Evolutionary conservation across 2,888 invertebrate genomes (phyloP).

Genomic region (Drosophila phalerata): DNA sequence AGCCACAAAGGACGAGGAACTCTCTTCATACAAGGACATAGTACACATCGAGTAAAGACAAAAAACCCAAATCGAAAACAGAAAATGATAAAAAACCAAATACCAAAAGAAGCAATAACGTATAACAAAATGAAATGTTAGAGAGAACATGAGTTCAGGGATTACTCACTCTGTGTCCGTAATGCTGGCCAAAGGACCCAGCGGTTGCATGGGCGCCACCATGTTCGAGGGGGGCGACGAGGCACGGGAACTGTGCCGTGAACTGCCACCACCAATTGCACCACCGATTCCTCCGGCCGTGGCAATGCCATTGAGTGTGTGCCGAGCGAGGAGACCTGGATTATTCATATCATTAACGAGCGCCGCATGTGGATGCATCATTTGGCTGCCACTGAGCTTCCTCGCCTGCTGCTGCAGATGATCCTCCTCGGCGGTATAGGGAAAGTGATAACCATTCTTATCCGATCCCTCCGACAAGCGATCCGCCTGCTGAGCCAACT

Average conservation of each 20-base stretch:
- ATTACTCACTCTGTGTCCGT: slow-evolving; percentile 89
- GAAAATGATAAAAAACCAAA: slow-evolving; percentile 12
- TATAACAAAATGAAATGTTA: slow-evolving; percentile 5
- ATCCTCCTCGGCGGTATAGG: slow-evolving; percentile 94
- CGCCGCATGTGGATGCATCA: slow-evolving; percentile 61
- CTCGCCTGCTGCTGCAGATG: slow-evolving; percentile 86
- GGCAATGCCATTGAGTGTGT: slow-evolving; percentile 74
- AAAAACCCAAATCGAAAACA: slow-evolving; percentile 4
- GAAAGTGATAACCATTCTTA: slow-evolving; percentile 93
- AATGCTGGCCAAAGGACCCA: slow-evolving; percentile 88
- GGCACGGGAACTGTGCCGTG: slow-evolving; percentile 84
- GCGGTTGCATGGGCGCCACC: slow-evolving; percentile 87
- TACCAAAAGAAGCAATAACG: slow-evolving; percentile 1
- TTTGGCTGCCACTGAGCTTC: slow-evolving; percentile 71
- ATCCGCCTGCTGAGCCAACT: slow-evolving; percentile 86
- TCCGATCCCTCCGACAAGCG: slow-evolving; percentile 90
- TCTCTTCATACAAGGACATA: slow-evolving; percentile 21
- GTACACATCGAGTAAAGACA: slow-evolving; percentile 22
- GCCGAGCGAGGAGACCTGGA: slow-evolving; percentile 85
- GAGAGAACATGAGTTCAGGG: not conserved
- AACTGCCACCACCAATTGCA: slow-evolving; percentile 56
- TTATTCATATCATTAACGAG: slow-evolving; percentile 87
- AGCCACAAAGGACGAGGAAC: slow-evolving; percentile 21
- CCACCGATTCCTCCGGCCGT: not conserved
- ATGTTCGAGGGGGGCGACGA: slow-evolving; percentile 86